A percentile compares a stretch with the other conserved stretches of the same genome.
phyloP scores from a whole-genome alignment of 2,113 vertebrate species.

The Oncorhynchus gorbuscha region DNA sequence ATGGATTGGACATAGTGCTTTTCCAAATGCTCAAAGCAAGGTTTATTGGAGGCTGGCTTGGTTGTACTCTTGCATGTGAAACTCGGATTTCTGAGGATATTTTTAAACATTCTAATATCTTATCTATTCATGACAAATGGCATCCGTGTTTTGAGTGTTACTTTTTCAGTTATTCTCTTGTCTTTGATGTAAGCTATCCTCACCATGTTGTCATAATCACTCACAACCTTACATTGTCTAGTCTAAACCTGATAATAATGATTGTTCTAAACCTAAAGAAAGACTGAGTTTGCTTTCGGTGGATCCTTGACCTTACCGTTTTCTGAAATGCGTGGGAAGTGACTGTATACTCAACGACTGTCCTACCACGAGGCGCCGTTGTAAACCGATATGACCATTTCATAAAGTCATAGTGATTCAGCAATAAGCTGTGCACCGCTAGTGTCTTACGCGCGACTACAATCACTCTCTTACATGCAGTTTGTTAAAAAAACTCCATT shows the following conservation, averaged over 20 bases:
- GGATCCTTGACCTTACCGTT: conserved; percentile 29
- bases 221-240: neutral
- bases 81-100: neutral
- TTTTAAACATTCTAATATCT: neutral
- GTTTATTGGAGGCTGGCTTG: neutral
- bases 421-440: conserved; percentile 60
- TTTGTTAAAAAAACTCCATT: too few relatives aligned
- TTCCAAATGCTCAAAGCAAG: neutral
- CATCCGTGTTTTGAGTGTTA: neutral
- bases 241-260: neutral
- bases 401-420: conserved; percentile 79
- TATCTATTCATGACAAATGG: too few relatives aligned
- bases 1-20: too few relatives aligned
- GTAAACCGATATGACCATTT: conserved; percentile 55
- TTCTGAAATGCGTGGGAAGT: conserved; percentile 62
- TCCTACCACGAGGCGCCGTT: conserved; percentile 36
- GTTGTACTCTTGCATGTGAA: neutral
- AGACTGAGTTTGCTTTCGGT: neutral
- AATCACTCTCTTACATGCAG: too few relatives aligned
- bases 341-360: conserved; percentile 28
- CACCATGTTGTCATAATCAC: neutral
- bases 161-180: too few relatives aligned
- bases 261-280: neutral
- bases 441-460: neutral
- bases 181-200: too few relatives aligned